phyloP scores from a whole-genome alignment of 2,888 invertebrate species.

The Anodontia alba region DNA sequence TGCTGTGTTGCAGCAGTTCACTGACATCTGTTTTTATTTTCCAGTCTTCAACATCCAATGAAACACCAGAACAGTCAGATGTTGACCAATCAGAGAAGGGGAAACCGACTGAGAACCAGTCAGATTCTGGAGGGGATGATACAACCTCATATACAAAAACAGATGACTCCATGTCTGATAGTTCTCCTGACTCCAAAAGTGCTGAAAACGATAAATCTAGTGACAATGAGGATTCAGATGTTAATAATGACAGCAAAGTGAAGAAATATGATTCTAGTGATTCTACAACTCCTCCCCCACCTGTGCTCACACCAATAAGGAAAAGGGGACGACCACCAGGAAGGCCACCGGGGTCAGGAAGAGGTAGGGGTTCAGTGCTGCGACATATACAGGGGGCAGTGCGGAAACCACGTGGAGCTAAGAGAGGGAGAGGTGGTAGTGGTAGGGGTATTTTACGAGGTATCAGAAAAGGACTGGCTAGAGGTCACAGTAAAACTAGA shows the following conservation, averaged over 20 bases:
- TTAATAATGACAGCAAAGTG: constrained; percentile 32
- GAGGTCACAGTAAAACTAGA: constrained; percentile 37
- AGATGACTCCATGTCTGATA: constrained; percentile 58
- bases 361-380: constrained; percentile 47
- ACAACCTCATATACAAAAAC: constrained; percentile 48
- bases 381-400: constrained; percentile 25
- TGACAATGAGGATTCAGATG: constrained; percentile 42
- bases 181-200: constrained; percentile 48
- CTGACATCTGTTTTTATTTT: too few relatives aligned
- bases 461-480: constrained; percentile 42
- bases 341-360: constrained; percentile 39
- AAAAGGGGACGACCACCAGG: constrained; percentile 58
- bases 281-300: constrained; percentile 62
- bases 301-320: constrained; percentile 52
- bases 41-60: constrained; percentile 53
- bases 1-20: too few relatives aligned
- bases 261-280: constrained; percentile 54
- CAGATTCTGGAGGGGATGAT: constrained; percentile 50
- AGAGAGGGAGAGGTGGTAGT: constrained; percentile 26
- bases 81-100: constrained; percentile 6
- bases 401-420: constrained; percentile 36
- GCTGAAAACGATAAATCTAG: constrained; percentile 48
- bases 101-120: constrained; percentile 17
- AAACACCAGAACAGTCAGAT: constrained; percentile 53
- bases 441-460: constrained; percentile 37